phyloP scores from a whole-genome alignment of 2,888 invertebrate genomes.

The Melipona beecheii region DNA sequence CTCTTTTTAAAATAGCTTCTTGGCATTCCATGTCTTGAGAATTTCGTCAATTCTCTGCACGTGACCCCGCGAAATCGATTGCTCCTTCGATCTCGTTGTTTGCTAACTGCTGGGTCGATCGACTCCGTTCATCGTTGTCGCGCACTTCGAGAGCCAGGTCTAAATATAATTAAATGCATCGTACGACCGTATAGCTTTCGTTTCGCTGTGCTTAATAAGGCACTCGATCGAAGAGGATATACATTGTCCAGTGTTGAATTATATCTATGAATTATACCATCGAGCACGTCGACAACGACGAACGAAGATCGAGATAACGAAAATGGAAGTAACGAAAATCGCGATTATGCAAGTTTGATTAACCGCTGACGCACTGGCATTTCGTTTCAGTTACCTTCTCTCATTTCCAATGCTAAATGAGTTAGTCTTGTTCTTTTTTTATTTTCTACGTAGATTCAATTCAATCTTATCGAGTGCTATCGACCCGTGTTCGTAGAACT shows the following conservation, averaged over 20 bases:
- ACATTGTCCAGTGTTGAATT: not conserved
- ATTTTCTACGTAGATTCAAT: not conserved
- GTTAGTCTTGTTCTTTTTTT: constrained; percentile 17
- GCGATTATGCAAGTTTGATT: constrained; percentile 29
- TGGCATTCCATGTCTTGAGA: not conserved
- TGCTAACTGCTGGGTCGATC: constrained; percentile 35
- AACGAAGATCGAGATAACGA: constrained; percentile 30
- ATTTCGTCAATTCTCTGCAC: constrained; percentile 21
- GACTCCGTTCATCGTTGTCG: constrained; percentile 25
- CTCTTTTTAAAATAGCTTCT: constrained; percentile 21
- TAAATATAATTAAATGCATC: constrained; percentile 23
- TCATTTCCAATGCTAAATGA: constrained; percentile 25
- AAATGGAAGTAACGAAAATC: constrained; percentile 33
- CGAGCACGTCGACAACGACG: constrained; percentile 21
- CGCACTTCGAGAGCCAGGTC: constrained; percentile 10
- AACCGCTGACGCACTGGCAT: constrained; percentile 35
- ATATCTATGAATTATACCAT: not conserved
- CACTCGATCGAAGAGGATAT: not conserved
- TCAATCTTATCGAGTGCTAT: constrained; percentile 25
- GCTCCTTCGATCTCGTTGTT: constrained; percentile 24
- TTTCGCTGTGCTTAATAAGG: not conserved
- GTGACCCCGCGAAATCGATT: constrained; percentile 10
- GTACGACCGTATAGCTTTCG: not conserved
- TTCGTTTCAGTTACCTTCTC: constrained; percentile 21
- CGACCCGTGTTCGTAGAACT: constrained; percentile 14